Conservation (phyloP, 1,140 invertebrate species). For the Neodiprion lecontei region DNA sequence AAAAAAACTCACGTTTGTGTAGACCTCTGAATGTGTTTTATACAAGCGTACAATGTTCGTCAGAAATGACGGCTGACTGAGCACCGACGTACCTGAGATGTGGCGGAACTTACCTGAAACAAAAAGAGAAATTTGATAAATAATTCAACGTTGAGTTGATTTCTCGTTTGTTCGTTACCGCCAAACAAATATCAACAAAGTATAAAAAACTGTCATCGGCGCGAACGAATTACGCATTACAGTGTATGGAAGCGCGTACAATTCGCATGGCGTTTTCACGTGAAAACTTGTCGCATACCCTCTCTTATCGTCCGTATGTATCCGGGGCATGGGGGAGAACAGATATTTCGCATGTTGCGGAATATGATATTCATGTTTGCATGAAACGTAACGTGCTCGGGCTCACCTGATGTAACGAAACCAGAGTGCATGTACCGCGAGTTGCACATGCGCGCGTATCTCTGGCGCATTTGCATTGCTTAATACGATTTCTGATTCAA, state of each 20-base stretch:
- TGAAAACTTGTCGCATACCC: no score
- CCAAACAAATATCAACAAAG: no score
- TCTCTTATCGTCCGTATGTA: no score
- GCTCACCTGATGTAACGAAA: background rate
- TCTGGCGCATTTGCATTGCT: conserved; percentile 1
- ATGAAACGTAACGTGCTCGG: background rate
- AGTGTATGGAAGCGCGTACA: no score
- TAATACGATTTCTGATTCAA: conserved; percentile 6
- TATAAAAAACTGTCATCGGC: no score
- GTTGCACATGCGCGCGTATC: background rate
- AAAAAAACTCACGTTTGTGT: background rate
- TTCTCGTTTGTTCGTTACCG: no score
- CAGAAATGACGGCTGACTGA: background rate
- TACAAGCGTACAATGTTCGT: no score
- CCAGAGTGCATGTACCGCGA: background rate
- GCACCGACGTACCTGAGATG: background rate
- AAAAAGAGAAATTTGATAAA: background rate
- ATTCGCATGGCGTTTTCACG: no score
- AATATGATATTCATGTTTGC: conserved; percentile 7
- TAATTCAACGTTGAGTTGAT: no score
- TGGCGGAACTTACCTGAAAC: background rate
- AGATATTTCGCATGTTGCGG: background rate
- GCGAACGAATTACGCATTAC: no score
- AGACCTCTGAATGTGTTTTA: background rate
- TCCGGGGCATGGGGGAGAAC: no score